Evolutionary conservation across 2,888 invertebrate species (phyloP), one percentile per base, ranked within the genome.

Genomic region (Timema cristinae): DNA sequence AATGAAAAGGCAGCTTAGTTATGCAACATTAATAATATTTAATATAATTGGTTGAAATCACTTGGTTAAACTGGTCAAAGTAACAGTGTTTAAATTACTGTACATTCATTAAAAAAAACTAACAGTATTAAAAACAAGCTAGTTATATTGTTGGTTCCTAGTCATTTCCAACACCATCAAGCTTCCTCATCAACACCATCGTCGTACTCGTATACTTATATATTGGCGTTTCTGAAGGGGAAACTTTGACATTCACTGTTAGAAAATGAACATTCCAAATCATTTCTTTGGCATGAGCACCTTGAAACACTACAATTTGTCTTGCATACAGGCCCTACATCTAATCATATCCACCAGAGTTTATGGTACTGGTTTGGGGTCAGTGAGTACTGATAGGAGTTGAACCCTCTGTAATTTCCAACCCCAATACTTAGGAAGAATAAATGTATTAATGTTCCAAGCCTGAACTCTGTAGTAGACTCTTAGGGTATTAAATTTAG

Each of bases 221-320:
- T 32, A 32, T 32, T 32, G 32, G 32, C 1, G 32, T 32, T 32
- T 32, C 32, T 32, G 32, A 1, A 32, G 32, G 1, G 32, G 32
- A 32, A 32, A 32, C 32, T 13, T 5, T 11, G 13, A 56, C 56
- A 56, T 56, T 56, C 56, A 11, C 56, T 56, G 56, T 7, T 15
- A 56, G 56, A n/a, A 11, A 16, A 56, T 11, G 56, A 56, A 56
- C 56, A 56, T 11, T 56, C 1, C n/a, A 56, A 56, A 56, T 16
- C 56, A 56, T 56, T n/a, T 56, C n/a, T 56, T 56, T 16, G 9
- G n/a, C 56, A 56, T 56, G 56, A 56, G 56, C 56, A 56, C 16
- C 56, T 56, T 56, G 56, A 56, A 56, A 4, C n/a, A 52, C 54
- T 52, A n/a, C 54, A 52, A 56, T 56, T 7, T 56, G 56, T 56